Evolutionary conservation across 1,140 invertebrate species (phyloP), one percentile per base, ranked within the genome.

Genomic region (Zelostemma sp.): DNA sequence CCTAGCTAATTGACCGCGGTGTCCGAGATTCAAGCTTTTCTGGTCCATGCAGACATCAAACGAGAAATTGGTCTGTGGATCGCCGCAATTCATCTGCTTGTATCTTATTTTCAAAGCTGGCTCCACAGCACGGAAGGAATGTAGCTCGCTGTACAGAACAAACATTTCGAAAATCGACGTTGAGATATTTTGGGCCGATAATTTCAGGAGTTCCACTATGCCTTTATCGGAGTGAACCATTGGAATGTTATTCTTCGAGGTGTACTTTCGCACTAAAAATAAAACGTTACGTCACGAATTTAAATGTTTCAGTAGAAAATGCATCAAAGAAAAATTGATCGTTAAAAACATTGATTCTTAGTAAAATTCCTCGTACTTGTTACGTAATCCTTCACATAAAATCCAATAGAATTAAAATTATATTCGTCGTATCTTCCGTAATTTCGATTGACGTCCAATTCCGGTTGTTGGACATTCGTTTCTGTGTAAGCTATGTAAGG

Each of bases 371-470:
- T n/a, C n/a, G n/a, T 82, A 93, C 92, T 90, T 60, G 82, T 80
- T 12, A 90, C 86, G 81, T 94, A 96, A 87, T 97, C 95, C 62
- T 88, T 88, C 41, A 90, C 88, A 80, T 96, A 96, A 84, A 97
- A 96, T 8, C 92, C 89, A 38, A 93, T 87, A 78, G 93, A 91
- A 51, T 91, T 89, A 54, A 87, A 92, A 73, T 92, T 89, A 43
- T 89, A 84, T 4, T 85, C 77, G 80, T 95, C 93, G 83, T 95
- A 97, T 82, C 93, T 91, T 8, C 95, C 95, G 45, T 90, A 88
- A 81, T 91, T 90, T 81, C 92, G 91, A 72, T 90, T 91, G 0
- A 95, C 87, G 61, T 95, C 93, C 9, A 94, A 86, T 31, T 88
- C 88, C 18, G 83, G 69, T 80, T 87, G 81, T 82, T 88, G 86